Evolutionary conservation across 2,113 vertebrate species (phyloP), one percentile per base, ranked within the genome.

Genomic region (Nesoenas mayeri): DNA sequence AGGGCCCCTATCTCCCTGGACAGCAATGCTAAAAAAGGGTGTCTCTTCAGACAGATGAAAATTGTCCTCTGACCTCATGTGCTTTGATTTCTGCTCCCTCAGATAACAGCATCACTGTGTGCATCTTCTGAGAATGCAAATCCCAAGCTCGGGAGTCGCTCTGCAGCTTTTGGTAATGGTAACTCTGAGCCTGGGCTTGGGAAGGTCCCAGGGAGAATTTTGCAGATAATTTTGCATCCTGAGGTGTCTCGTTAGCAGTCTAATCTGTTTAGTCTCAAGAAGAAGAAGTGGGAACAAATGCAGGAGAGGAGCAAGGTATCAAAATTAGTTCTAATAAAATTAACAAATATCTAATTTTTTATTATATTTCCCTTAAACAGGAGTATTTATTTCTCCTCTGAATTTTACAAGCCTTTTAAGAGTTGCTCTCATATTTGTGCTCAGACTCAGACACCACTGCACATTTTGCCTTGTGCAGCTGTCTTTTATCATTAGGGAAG

Each of bases 351-450:
- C 32, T 93, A 72, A 26, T 54, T 40, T 89, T 90, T 90, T 85
- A 34, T 47, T 47, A 10, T 19, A 47, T 82, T 86, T 75, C 66
- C 56, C n/a, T 78, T 62, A 61, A 79, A 75, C 24, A 81, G 34
- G 40, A 83, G 53, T 65, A 79, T 94, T 86, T 85, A 74, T 75
- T 89, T 40, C 48, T 94, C 25, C 22, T 92, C 65, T 91, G 69
- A 93, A 81, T 94, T 81, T 85, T 79, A 53, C 61, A 79, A 94
- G 70, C 61, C 80, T 72, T 86, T 61, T 79, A 92, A 84, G 88
- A 74, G 18, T 50, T 78, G 69, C 57, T 88, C 64, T 91, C n/a
- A 42, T 79, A 81, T 94, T 70, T 86, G 61, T 80, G 72, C 72
- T 88, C 67, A 93, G 72, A 67, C 72, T 88, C 67, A 93, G 72